Base-by-base conservation (phyloP, 2,888 invertebrate species). In the Ormyrus pomaceus region DNA sequence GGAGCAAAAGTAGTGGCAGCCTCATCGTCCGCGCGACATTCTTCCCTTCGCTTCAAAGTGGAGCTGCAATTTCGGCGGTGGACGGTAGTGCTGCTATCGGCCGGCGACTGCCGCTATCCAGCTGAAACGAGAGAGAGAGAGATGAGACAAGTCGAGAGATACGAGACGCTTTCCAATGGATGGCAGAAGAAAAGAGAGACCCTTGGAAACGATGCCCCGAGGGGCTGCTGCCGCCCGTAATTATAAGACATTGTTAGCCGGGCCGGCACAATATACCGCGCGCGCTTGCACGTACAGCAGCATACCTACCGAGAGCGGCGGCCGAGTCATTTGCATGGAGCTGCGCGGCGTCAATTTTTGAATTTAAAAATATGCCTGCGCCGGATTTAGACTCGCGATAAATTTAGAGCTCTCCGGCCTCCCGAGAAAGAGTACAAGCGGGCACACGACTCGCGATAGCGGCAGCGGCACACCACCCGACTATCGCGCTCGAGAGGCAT, bases 321-420 rank as follows among this genome's bases (percentile, higher is more conserved):
- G 34, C 34, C 34, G 34, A 34, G 34, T 34, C 34, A 34, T 34
- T 34, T 34, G 34, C 34, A 34, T 4, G 34, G 34, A 34, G 34
- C 34, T 34, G 34, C 34, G 3, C 34, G 34, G 34, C 34, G 34
- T 34, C 34, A 34, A 4, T 34, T 34, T 34, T 34, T 34, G 34
- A 34, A 34, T 34, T 34, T 34, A 34, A 34, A 34, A 34, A 34
- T 34, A 34, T 34, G 34, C 34, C 34, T 34, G 34, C 34, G 34
- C 34, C 34, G 0, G 34, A 34, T 34, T 34, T 34, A 70, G 79
- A 79, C 74, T 75, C 74, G 79, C 75, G 79, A 79, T 79, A 79
- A 79, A 79, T 79, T 79, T 79, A 79, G 79, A 34, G 34, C 34
- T 79, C 79, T 79, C 69, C 68, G 62, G 45, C 10, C n/a, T 45